Evolutionary conservation across 2,888 invertebrate genomes (phyloP).

Genomic region (Ophion ventricosus): DNA sequence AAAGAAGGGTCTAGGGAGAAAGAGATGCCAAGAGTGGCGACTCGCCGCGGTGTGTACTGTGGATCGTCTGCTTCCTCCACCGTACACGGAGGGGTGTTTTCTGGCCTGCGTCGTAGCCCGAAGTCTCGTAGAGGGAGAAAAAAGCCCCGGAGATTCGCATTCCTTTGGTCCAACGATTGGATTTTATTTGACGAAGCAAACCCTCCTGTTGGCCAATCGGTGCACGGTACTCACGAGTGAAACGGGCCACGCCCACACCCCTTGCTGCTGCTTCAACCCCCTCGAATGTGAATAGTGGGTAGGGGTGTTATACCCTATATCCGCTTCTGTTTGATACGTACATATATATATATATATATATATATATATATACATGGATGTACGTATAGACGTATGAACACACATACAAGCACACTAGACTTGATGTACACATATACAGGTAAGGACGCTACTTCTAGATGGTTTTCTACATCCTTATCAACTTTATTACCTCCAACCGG

Average conservation of each 20-base stretch:
- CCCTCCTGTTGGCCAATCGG: conserved; percentile 79
- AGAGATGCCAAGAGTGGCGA: conserved; percentile 32
- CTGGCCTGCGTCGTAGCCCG: conserved; percentile 47
- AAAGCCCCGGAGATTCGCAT: conserved; percentile 80
- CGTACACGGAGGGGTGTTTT: conserved; percentile 49
- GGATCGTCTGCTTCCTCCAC: conserved; percentile 34
- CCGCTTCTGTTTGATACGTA: conserved; percentile 44
- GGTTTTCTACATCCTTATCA: conserved; percentile 82
- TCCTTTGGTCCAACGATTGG: conserved; percentile 83
- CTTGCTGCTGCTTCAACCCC: conserved; percentile 65
- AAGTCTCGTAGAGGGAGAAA: conserved; percentile 73
- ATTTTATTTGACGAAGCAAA: conserved; percentile 83
- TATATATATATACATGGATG: conserved; percentile 52
- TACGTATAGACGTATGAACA: background rate
- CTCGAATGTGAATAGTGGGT: conserved; percentile 55
- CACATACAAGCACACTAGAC: background rate
- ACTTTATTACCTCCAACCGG: conserved; percentile 82
- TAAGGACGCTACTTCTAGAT: conserved; percentile 48
- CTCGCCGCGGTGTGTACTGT: conserved; percentile 7
- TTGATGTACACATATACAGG: background rate
- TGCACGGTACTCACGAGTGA: conserved; percentile 70
- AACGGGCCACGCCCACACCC: conserved; percentile 79
- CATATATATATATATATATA: too few relatives aligned
- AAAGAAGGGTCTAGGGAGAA: conserved; percentile 28
- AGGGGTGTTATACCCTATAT: conserved; percentile 61